These are phyloP conservation scores for Acronicta alni DNA, from an alignment of 2,888 invertebrate species.

Conservation along the genomic window DNA sequence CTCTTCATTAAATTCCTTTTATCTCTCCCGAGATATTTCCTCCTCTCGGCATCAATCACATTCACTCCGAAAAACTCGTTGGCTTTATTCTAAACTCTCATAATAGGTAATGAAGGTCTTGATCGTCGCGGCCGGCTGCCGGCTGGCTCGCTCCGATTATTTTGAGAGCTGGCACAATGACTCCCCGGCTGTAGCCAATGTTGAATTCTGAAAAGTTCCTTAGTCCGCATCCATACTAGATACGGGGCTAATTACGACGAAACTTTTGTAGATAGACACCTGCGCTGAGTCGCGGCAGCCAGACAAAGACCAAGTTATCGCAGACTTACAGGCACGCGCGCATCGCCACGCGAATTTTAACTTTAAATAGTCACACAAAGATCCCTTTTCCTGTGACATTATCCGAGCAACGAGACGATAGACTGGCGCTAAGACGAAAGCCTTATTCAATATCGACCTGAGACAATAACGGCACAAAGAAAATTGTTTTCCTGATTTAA, in stretches of 20 bases:
- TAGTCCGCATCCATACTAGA: constrained; percentile 84
- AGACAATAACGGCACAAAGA: constrained; percentile 71
- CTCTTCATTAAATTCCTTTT: constrained; percentile 89
- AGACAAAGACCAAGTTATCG: constrained; percentile 88
- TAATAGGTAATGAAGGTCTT: constrained; percentile 89
- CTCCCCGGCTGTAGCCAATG: constrained; percentile 84
- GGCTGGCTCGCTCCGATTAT: constrained; percentile 79
- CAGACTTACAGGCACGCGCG: constrained; percentile 79
- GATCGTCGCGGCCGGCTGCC: constrained; percentile 85
- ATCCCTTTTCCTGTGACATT: constrained; percentile 62
- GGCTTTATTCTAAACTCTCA: constrained; percentile 89
- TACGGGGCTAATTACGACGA: constrained; percentile 86
- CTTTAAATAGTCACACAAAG: constrained; percentile 65
- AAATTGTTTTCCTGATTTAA: constrained; percentile 68
- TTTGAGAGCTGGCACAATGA: constrained; percentile 86
- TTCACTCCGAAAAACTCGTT: constrained; percentile 88
- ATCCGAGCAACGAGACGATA: constrained; percentile 64
- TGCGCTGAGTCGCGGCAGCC: constrained; percentile 83
- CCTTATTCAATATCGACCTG: constrained; percentile 78
- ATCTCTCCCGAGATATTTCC: constrained; percentile 88
- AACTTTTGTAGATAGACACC: constrained; percentile 89
- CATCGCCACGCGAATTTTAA: constrained; percentile 67
- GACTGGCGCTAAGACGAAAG: constrained; percentile 73
- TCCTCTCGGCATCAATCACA: constrained; percentile 88
- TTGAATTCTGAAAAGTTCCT: constrained; percentile 86